Conservation (phyloP, 2,888 invertebrate genomes). For the Thysanoteuthis rhombus region DNA sequence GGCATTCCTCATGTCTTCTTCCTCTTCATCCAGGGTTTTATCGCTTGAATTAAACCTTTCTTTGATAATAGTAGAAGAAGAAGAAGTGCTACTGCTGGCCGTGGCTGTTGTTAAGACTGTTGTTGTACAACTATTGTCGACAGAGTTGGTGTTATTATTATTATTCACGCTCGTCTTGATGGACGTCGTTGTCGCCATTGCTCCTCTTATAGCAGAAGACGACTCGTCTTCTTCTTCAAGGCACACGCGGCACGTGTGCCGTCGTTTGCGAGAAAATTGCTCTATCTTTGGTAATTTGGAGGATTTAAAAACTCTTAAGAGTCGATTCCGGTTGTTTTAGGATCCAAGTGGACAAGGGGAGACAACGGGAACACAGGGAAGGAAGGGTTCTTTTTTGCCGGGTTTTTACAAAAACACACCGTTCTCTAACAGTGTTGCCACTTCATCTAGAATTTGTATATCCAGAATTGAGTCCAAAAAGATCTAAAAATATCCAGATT, state of each 20-base stretch:
- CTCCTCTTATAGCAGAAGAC: background rate
- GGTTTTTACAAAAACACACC: no score
- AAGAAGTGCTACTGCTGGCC: background rate
- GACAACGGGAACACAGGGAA: background rate
- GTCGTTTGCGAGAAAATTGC: slow-evolving; percentile 50
- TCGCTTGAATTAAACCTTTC: background rate
- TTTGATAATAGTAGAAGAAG: background rate
- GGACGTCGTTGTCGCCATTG: background rate
- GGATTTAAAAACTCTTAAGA: background rate
- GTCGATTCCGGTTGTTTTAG: background rate
- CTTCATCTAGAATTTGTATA: no score
- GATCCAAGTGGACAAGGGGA: background rate
- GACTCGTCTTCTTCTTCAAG: no score
- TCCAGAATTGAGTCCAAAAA: no score
- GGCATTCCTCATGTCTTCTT: background rate
- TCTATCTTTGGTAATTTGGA: slow-evolving; percentile 44
- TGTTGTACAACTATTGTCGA: background rate
- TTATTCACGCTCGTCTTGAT: no score
- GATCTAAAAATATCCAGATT: no score
- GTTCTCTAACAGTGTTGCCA: no score
- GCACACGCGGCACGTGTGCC: slow-evolving; percentile 56
- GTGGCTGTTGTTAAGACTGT: no score
- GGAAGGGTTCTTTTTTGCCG: background rate
- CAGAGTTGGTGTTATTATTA: background rate
- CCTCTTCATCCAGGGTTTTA: background rate